A percentile compares a stretch with the other conserved stretches of the same genome.
phyloP scores from a whole-genome alignment of 2,113 vertebrate species.

The Procavia capensis region DNA sequence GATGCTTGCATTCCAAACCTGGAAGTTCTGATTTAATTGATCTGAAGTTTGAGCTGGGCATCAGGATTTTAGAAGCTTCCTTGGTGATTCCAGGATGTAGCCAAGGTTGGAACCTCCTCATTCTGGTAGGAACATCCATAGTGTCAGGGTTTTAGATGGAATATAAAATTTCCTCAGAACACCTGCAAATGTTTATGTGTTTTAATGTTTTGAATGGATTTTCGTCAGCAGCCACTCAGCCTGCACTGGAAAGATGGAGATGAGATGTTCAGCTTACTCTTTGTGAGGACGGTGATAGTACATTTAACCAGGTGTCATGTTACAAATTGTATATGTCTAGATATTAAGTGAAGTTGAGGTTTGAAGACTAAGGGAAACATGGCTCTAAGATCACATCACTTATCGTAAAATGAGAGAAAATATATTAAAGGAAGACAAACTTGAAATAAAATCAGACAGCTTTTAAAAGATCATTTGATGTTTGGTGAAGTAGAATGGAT shows the following conservation, averaged over 20 bases:
- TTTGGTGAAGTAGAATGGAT: background rate
- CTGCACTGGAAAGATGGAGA: background rate
- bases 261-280: background rate
- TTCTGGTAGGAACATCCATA: background rate
- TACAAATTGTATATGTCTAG: background rate
- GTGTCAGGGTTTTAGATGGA: background rate
- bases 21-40: background rate
- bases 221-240: background rate
- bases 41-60: background rate
- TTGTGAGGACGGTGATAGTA: background rate
- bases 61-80: constrained; percentile 22
- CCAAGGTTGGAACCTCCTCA: background rate
- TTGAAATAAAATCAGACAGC: background rate
- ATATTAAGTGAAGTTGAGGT: background rate
- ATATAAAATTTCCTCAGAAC: background rate
- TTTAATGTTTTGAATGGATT: background rate
- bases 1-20: background rate
- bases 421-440: constrained; percentile 6
- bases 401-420: constrained; percentile 26
- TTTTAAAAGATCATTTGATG: background rate
- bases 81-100: background rate
- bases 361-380: background rate
- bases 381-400: background rate
- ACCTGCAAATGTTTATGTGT: background rate
- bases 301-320: background rate